Evolutionary conservation across 1,140 invertebrate species (phyloP).

Genomic region (Heliconius himera): DNA sequence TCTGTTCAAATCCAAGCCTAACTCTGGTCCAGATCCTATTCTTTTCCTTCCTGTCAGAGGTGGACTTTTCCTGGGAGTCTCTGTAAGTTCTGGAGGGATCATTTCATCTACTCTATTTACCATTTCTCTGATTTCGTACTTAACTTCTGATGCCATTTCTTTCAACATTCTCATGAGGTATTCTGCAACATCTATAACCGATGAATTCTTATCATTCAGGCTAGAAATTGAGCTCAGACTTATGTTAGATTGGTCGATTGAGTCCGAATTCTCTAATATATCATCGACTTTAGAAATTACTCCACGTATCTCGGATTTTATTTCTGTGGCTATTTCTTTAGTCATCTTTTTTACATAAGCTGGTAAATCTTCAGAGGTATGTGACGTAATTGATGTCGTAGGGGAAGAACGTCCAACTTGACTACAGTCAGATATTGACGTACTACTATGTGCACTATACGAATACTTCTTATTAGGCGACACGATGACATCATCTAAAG

Average conservation of each 20-base stretch:
- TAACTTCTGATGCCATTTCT: slow-evolving; percentile 90
- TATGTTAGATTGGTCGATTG: slow-evolving; percentile 72
- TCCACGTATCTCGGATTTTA: slow-evolving; percentile 90
- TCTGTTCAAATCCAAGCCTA: slow-evolving; percentile 67
- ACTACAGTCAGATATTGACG: slow-evolving; percentile 80
- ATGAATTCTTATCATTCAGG: slow-evolving; percentile 83
- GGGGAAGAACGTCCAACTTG: slow-evolving; percentile 84
- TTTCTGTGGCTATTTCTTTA: slow-evolving; percentile 89
- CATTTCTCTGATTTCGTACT: slow-evolving; percentile 87
- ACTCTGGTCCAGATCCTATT: slow-evolving; percentile 74
- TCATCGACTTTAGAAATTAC: slow-evolving; percentile 90
- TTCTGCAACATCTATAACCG: slow-evolving; percentile 87
- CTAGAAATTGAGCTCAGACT: slow-evolving; percentile 75
- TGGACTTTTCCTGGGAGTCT: slow-evolving; percentile 67
- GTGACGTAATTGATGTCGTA: slow-evolving; percentile 79
- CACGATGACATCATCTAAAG: slow-evolving; percentile 82
- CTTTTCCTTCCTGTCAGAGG: slow-evolving; percentile 68
- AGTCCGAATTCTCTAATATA: slow-evolving; percentile 86
- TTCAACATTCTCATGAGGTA: slow-evolving; percentile 89
- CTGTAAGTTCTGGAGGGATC: slow-evolving; percentile 81
- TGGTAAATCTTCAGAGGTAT: slow-evolving; percentile 85
- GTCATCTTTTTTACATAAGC: slow-evolving; percentile 89
- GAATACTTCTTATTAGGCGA: slow-evolving; percentile 80
- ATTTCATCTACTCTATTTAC: slow-evolving; percentile 88
- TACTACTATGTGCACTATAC: slow-evolving; percentile 72